Base-by-base conservation (phyloP, 2,888 invertebrate species). In the Agonopterix alstromeriana region DNA sequence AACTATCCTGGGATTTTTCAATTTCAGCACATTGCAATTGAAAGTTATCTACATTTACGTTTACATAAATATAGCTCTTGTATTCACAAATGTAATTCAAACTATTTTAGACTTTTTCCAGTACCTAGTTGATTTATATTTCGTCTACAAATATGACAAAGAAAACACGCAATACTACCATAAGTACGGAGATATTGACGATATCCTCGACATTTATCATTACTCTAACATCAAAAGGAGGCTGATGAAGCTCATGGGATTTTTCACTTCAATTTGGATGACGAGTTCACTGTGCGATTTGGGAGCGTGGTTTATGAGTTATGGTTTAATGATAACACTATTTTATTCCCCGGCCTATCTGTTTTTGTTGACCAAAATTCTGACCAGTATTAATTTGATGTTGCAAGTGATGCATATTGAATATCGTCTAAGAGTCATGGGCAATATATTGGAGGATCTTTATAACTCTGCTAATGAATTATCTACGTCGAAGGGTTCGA, bases 351-450 rank as follows among this genome's bases (percentile, higher is more conserved):
- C 71, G 8, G 49, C 71, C 5, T 82, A 82, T 51, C 17, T 80
- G 2, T 82, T 69, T 58, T 53, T 82, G 14, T 61, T 76, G n/a
- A 70, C 81, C 36, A 85, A 83, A 68, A 78, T 82, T 12, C 50
- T 82, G 1, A 78, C 77, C 1, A 74, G 65, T 3, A 49, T 84
- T 17, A 77, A 83, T 56, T 59, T 84, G 14, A 74, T 75, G 35
- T 66, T 72, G 17, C 77, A 85, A 50, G 65, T 77, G 3, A 67
- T 72, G 57, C 73, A 81, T 1, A 63, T 79, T 8, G 74, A 77
- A 53, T 63, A 58, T 43, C 65, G 84, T 44, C 49, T 85, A n/a
- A 61, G 56, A 47, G 61, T 65, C n/a, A 63, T 84, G 3, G 67
- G 67, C 14, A 70, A 79, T 48, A 56, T 69, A 9, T 49, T 79